phyloP scores from a whole-genome alignment of 2,113 vertebrate species.

The Ctenodactylus gundi region DNA sequence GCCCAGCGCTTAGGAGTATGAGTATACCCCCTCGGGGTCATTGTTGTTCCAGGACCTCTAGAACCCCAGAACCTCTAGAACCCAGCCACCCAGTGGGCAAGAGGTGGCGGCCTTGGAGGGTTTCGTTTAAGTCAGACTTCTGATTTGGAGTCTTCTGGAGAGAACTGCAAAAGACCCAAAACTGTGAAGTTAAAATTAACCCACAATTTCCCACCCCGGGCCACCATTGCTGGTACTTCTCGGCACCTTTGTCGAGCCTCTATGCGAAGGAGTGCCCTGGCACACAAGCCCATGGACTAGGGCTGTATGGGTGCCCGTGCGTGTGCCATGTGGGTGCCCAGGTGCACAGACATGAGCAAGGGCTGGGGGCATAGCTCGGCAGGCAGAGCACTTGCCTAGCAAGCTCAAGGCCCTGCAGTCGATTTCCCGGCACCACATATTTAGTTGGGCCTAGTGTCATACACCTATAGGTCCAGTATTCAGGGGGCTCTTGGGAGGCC shows the following conservation, averaged over 20 bases:
- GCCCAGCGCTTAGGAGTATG: not conserved
- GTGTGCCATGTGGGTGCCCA: not conserved
- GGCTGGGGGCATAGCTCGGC: no score
- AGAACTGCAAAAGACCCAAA: not conserved
- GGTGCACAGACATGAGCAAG: no score
- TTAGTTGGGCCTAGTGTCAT: no score
- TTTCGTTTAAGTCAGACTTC: not conserved
- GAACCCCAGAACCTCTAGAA: no score
- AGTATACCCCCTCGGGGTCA: no score
- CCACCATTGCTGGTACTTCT: not conserved
- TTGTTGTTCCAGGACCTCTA: no score
- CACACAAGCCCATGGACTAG: not conserved
- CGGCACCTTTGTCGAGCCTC: not conserved
- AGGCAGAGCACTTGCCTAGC: no score
- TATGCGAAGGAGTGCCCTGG: not conserved
- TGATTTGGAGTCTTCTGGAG: not conserved
- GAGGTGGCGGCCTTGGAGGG: not conserved
- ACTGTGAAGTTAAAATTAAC: not conserved
- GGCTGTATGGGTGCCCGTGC: not conserved
- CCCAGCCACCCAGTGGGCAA: not conserved
- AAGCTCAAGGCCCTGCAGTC: no score
- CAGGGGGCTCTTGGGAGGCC: no score
- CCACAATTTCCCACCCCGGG: not conserved
- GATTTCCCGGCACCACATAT: no score
- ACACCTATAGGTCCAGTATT: no score